Evolutionary conservation across 2,888 invertebrate genomes (phyloP).

Genomic region (Entomobrya multifasciata): DNA sequence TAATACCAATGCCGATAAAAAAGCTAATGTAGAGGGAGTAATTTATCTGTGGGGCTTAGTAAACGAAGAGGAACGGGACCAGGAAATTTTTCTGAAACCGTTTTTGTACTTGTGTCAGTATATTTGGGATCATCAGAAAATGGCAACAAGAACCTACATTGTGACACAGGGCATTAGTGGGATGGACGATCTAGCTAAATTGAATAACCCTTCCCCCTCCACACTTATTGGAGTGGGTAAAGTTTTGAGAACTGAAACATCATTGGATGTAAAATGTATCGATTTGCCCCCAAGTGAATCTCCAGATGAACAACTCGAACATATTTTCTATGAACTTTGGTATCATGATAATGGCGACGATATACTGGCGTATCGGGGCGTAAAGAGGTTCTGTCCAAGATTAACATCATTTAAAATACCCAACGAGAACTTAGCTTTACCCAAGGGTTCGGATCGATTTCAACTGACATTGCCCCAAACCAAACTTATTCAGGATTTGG

Average conservation of each 20-base stretch:
- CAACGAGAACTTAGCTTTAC: conserved; percentile 8
- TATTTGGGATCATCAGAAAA: conserved; percentile 25
- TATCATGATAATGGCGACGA: not conserved
- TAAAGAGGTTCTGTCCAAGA: not conserved
- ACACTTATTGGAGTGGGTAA: conserved; percentile 21
- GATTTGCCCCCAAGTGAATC: not conserved
- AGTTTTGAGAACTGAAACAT: conserved; percentile 29
- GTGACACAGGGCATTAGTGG: not conserved
- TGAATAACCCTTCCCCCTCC: conserved; percentile 13
- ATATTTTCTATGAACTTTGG: conserved; percentile 33
- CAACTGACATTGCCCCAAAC: conserved; percentile 35
- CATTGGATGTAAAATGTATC: conserved; percentile 18
- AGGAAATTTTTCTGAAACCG: conserved; percentile 12
- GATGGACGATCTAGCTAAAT: not conserved
- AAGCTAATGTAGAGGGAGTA: conserved; percentile 18
- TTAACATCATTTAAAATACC: not conserved
- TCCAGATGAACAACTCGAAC: not conserved
- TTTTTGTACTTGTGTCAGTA: conserved; percentile 39
- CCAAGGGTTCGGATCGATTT: conserved; percentile 47
- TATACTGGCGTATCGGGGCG: not conserved
- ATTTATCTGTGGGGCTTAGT: conserved; percentile 32
- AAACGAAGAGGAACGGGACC: conserved; percentile 1
- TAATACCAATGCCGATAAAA: not conserved
- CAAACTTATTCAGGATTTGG: conserved; percentile 48
- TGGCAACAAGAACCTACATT: not conserved